Base-by-base conservation (phyloP, 1,140 invertebrate genomes). In the Sminthurides bifidus region DNA sequence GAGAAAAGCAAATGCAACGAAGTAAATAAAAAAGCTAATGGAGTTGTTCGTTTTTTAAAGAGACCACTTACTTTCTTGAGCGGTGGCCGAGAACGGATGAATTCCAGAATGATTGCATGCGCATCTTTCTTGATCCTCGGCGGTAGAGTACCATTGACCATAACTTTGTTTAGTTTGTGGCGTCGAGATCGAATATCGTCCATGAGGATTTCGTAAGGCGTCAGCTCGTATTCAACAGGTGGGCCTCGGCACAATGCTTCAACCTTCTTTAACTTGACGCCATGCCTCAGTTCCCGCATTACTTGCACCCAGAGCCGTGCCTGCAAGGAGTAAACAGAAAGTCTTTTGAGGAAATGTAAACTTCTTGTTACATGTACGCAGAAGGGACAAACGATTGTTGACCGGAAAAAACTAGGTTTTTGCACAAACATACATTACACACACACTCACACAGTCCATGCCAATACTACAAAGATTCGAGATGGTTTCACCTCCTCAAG, bases 131-230 rank as follows among this genome's bases (percentile, higher is more conserved):
- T 90, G 26, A 89, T 81, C 68, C 83, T 76, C 66, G 54, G 55
- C 19, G 74, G 75, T 68, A 90, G 81, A 69, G 83, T 80, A 27
- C 84, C 85, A 69, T 90, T 84, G 1, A 87, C 76, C 79, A 80
- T 80, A 54, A 81, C 82, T 71, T 86, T 86, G 50, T 75, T 73
- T 15, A 78, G 69, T 65, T 84, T 86, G 73, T 90, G 93, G 64
- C 84, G 78, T 65, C 86, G 80, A 17, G 84, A 82, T 61, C 89
- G 74, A 61, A 96, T 95, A 68, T 96, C 92, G 66, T 95, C 89
- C 84, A 96, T 91, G 15, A 96, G 76, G 67, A 92, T 92, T 74
- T 96, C 92, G 69, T 93, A 95, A 8, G 92, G 92, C n/a, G 92
- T 96, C 58, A 94, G 71, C 71, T 93, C 88, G 71, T 85, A 95